Evolutionary conservation across 2,113 vertebrate genomes (phyloP).

Genomic region (Anseranas semipalmata): DNA sequence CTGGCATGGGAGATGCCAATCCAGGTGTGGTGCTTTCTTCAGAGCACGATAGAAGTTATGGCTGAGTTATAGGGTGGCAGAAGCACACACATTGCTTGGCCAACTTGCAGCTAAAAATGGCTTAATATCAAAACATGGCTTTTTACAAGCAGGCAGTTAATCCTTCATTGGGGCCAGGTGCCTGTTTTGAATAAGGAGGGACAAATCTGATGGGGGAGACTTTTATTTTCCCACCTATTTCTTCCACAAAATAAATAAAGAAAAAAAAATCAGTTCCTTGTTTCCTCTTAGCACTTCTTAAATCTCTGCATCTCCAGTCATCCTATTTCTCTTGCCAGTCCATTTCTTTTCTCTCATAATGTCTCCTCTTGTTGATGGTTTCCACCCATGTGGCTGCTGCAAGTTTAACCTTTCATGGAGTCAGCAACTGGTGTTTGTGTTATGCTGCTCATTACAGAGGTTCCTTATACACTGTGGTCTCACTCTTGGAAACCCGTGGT

Average conservation of each 20-base stretch:
- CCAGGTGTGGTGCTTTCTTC: slow-evolving; percentile 61
- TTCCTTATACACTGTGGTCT: neutral
- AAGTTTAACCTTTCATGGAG: neutral
- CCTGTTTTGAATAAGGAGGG: neutral
- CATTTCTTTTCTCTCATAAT: neutral
- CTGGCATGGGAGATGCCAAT: slow-evolving; percentile 39
- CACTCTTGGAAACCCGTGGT: neutral
- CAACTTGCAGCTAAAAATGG: slow-evolving; percentile 51
- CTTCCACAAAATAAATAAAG: neutral
- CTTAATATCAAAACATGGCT: neutral
- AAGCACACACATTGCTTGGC: slow-evolving; percentile 26
- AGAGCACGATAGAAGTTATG: slow-evolving; percentile 59
- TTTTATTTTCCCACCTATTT: neutral
- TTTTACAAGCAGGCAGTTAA: slow-evolving; percentile 44
- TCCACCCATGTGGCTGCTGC: neutral
- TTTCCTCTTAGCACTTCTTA: neutral
- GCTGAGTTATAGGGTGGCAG: slow-evolving; percentile 68
- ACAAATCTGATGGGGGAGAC: neutral
- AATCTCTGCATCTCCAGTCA: neutral
- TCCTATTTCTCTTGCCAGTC: neutral
- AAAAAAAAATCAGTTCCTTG: neutral
- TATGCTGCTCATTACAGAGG: neutral
- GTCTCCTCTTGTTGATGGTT: neutral
- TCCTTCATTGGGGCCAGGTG: neutral
- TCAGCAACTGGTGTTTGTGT: neutral